Evolutionary conservation across 2,888 invertebrate species (phyloP).

Genomic region (Scelioninae gen. 2): DNA sequence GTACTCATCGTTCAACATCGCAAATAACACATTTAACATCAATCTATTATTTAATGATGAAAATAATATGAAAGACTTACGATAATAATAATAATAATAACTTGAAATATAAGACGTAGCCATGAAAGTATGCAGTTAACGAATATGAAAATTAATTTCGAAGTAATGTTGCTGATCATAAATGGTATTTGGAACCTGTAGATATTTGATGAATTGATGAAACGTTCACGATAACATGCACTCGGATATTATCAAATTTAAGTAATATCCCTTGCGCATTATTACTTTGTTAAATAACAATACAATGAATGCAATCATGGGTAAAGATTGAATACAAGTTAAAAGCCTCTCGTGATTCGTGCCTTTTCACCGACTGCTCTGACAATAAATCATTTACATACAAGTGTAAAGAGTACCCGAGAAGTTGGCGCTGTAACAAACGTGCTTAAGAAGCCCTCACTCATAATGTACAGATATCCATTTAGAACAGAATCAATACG

Average conservation of each 20-base stretch:
- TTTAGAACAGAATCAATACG: constrained; percentile 34
- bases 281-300: constrained; percentile 42
- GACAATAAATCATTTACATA: constrained; percentile 51
- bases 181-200: too few relatives aligned
- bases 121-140: too few relatives aligned
- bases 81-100: too few relatives aligned
- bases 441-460: constrained; percentile 25
- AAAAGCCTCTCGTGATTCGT: constrained; percentile 44
- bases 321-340: constrained; percentile 46
- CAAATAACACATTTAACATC: constrained; percentile 42
- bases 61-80: constrained; percentile 19
- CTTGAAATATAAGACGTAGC: too few relatives aligned
- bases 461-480: constrained; percentile 39
- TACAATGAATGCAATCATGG: constrained; percentile 31
- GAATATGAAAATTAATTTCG: too few relatives aligned
- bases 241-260: constrained; percentile 14
- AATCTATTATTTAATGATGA: constrained; percentile 45
- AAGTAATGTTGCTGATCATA: too few relatives aligned
- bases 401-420: constrained; percentile 20
- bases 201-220: too few relatives aligned
- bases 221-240: not conserved
- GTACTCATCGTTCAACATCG: constrained; percentile 31
- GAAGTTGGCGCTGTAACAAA: constrained; percentile 25
- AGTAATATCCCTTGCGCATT: constrained; percentile 41
- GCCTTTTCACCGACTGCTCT: constrained; percentile 46